A percentile compares a stretch with the other conserved stretches of the same genome.
These are phyloP conservation scores for Aphrocallistes beatrix DNA, from an alignment of 37 sponge, comb jelly and placozoan genomes.

Conservation along the genomic window DNA sequence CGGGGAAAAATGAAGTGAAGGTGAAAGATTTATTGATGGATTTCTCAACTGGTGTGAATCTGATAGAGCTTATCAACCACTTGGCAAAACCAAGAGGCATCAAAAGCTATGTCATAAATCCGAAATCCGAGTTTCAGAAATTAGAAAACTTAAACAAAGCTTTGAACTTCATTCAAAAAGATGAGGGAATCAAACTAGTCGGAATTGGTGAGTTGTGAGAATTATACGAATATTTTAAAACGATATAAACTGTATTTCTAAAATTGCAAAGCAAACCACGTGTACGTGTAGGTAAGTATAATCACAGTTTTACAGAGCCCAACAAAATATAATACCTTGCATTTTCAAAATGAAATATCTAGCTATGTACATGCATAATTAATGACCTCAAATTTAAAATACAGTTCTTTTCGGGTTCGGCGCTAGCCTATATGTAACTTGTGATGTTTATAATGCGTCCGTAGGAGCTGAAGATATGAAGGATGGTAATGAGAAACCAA, in stretches of 20 bases:
- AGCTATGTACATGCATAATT: too few species aligned
- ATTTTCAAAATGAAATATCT: too few species aligned
- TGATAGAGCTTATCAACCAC: background rate
- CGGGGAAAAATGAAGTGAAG: background rate
- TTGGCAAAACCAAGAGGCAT: background rate
- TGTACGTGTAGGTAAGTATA: too few species aligned
- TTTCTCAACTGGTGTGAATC: conserved; percentile 1
- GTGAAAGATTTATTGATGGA: conserved; percentile 4
- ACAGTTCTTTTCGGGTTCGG: too few species aligned
- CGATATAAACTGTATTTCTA: too few species aligned
- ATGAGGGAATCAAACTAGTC: background rate
- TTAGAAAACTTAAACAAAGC: background rate
- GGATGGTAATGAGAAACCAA: conserved; percentile 35
- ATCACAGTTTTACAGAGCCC: too few species aligned
- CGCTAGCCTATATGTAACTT: too few species aligned
- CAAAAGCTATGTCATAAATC: background rate
- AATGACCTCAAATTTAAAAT: too few species aligned
- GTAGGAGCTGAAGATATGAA: conserved; percentile 33
- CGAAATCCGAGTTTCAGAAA: background rate
- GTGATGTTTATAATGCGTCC: too few species aligned
- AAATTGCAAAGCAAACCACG: too few species aligned
- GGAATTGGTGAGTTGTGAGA: conserved; percentile 13
- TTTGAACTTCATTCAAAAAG: conserved; percentile 4
- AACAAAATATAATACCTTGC: too few species aligned
- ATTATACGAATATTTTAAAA: too few species aligned